A percentile compares a stretch with the other conserved stretches of the same genome.
These are phyloP conservation scores for Moxostoma hubbsi DNA, from an alignment of 2,797 vertebrate genomes.

Conservation along the genomic window DNA sequence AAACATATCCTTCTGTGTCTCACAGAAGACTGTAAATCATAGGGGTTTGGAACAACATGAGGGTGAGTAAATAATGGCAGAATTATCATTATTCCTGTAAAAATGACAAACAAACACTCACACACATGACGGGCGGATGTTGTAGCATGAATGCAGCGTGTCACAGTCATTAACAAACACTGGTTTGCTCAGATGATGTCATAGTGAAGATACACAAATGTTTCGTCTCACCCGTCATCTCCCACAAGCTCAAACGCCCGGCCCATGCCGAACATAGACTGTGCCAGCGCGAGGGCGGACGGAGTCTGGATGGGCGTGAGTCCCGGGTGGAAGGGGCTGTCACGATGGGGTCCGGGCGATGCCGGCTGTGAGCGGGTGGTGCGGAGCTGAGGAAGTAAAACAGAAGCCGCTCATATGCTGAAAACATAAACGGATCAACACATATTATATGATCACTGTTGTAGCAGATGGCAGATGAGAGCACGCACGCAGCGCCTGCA, in stretches of 20 bases:
- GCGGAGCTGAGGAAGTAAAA: conserved; percentile 50
- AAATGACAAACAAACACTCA: not conserved
- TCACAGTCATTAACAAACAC: not conserved
- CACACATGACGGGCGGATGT: not conserved
- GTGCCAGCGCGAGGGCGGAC: conserved; percentile 75
- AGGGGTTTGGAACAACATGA: too few relatives aligned
- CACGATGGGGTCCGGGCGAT: conserved; percentile 69
- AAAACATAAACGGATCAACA: too few relatives aligned
- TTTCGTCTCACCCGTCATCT: conserved; percentile 72
- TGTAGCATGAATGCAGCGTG: too few relatives aligned
- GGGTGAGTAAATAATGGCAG: too few relatives aligned
- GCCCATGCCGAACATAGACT: conserved; percentile 77
- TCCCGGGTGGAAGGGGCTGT: conserved; percentile 65
- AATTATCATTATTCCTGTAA: too few relatives aligned
- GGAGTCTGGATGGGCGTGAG: conserved; percentile 69
- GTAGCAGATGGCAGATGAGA: too few relatives aligned
- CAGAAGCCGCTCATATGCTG: too few relatives aligned
- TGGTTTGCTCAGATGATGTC: not conserved
- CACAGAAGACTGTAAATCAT: too few relatives aligned
- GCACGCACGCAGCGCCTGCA: too few relatives aligned
- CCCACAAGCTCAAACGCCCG: conserved; percentile 72
- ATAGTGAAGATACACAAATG: not conserved
- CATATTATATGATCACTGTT: too few relatives aligned
- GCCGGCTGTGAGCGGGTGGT: conserved; percentile 71
- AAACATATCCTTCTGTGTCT: too few relatives aligned